Conservation (phyloP, 2,888 invertebrate species). For the Nomada fucata region DNA sequence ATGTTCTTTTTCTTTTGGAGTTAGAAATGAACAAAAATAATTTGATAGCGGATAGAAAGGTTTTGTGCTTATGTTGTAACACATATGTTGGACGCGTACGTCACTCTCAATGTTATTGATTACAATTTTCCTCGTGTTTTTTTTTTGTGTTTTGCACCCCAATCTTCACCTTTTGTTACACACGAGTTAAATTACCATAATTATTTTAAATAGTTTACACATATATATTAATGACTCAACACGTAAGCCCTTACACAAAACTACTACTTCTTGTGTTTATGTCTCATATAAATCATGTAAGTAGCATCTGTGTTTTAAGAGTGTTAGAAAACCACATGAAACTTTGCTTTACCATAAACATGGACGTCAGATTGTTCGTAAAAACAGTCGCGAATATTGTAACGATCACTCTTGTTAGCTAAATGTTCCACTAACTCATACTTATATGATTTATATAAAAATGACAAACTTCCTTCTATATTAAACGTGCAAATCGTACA, state of each 20-base stretch:
- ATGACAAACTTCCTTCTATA: conserved; percentile 37
- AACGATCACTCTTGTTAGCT: conserved; percentile 29
- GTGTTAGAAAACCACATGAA: conserved; percentile 37
- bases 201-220: conserved; percentile 34
- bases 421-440: conserved; percentile 45
- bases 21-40: conserved; percentile 46
- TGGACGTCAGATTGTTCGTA: conserved; percentile 34
- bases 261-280: conserved; percentile 27
- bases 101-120: conserved; percentile 42
- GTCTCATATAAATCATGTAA: conserved; percentile 47
- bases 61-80: conserved; percentile 34
- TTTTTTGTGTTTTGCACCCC: conserved; percentile 7
- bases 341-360: conserved; percentile 35
- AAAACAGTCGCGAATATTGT: conserved; percentile 34
- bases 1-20: conserved; percentile 24
- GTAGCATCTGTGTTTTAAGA: conserved; percentile 26
- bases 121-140: conserved; percentile 34
- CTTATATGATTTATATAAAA: conserved; percentile 50
- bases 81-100: conserved; percentile 57
- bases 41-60: conserved; percentile 30
- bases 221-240: conserved; percentile 40
- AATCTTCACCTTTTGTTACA: conserved; percentile 27
- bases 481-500: conserved; percentile 55
- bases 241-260: conserved; percentile 44
- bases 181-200: conserved; percentile 42